phyloP scores from a whole-genome alignment of 2,888 invertebrate genomes.

The Apotomis capreana region DNA sequence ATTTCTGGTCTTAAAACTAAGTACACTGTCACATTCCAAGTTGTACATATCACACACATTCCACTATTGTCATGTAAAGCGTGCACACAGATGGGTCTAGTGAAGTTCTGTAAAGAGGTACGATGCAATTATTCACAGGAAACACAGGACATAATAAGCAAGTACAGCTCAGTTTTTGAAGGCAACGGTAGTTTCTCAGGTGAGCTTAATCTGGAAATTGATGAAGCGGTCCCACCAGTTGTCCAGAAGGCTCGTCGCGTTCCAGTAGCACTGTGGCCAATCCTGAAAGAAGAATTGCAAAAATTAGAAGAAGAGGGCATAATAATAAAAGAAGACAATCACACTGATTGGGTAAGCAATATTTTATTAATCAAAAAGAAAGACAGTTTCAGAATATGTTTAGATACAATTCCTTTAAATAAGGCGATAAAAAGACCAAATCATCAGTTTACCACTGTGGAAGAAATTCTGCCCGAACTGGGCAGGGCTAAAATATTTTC shows the following conservation, averaged over 20 bases:
- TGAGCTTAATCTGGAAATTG: neutral
- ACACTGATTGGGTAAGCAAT: too few relatives aligned
- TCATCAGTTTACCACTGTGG: too few relatives aligned
- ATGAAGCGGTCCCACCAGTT: neutral
- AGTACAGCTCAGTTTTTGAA: neutral
- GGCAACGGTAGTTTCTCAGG: constrained; percentile 1
- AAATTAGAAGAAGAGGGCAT: neutral
- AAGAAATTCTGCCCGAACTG: too few relatives aligned
- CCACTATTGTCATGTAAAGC: constrained; percentile 32
- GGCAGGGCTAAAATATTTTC: too few relatives aligned
- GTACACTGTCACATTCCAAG: constrained; percentile 26
- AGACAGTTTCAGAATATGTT: too few relatives aligned
- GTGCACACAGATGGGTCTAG: constrained; percentile 21
- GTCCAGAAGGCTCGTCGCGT: neutral
- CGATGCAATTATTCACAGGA: too few relatives aligned
- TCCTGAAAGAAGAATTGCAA: neutral
- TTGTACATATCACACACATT: constrained; percentile 23
- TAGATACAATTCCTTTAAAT: too few relatives aligned
- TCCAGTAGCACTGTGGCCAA: neutral
- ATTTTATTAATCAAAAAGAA: too few relatives aligned
- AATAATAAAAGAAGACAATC: neutral
- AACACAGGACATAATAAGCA: neutral
- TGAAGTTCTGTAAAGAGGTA: constrained; percentile 18
- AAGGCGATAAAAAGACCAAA: too few relatives aligned
- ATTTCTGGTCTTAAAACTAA: neutral